Percentiles rank a stretch among this genome's conserved stretches.
Conservation (phyloP, 2,797 vertebrate species). For the Anolis apletophallus region DNA sequence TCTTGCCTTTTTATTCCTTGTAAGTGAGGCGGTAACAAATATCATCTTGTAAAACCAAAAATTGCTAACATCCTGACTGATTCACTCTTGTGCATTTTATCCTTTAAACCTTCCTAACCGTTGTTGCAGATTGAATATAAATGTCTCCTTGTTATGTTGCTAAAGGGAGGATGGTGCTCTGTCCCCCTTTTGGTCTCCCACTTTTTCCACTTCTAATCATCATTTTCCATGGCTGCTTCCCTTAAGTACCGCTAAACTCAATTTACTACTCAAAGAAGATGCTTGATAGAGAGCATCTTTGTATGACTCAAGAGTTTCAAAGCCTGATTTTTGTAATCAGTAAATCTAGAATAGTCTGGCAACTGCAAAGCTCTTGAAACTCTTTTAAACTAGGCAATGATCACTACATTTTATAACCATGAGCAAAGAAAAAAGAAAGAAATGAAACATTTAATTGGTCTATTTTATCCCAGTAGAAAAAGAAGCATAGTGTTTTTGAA, state of each 20-base stretch:
- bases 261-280: constrained; percentile 50
- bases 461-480: not conserved
- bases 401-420: accelerated
- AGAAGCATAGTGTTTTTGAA: not conserved
- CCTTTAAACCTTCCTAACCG: not conserved
- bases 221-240: constrained; percentile 32
- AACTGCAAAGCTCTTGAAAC: constrained; percentile 2
- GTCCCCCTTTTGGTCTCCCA: not conserved
- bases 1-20: too few relatives aligned
- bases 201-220: constrained; percentile 30
- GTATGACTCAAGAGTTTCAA: constrained; percentile 25
- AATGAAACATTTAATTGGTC: not conserved
- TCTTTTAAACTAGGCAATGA: not conserved
- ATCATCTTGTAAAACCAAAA: not conserved
- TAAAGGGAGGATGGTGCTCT: accelerated
- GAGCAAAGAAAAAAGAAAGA: not conserved
- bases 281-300: constrained; percentile 51
- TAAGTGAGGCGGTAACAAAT: not conserved
- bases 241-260: constrained; percentile 46
- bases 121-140: not conserved
- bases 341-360: not conserved
- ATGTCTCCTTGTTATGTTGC: not conserved
- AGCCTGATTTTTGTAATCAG: constrained; percentile 46
- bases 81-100: accelerated
- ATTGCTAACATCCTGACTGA: not conserved